Evolutionary conservation across 1,140 invertebrate species (phyloP), one percentile per base, ranked within the genome.

Genomic region (Nymphalis io): DNA sequence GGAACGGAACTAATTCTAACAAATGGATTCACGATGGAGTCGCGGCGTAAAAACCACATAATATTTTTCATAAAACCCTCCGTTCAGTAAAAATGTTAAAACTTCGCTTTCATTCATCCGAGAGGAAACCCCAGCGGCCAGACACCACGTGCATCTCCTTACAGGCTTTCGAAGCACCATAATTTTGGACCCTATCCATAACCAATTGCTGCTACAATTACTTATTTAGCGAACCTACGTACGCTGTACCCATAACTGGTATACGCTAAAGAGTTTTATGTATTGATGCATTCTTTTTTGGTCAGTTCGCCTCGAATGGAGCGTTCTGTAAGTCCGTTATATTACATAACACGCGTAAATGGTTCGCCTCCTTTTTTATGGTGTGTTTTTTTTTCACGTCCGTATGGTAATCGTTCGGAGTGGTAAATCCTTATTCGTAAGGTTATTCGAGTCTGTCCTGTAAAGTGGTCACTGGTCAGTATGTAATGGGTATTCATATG

Each of bases 141-240:
- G 80, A 81, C 74, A 79, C 73, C 80, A 83, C 81, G 81, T 81
- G 81, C 82, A 83, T 74, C 78, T 74, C 82, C 82, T 73, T 82
- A 82, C 68, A 51, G 62, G 77, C 60, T 4, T 11, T 13, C 65
- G 66, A 57, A 70, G 69, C 39, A 68, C 81, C 82, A 84, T 84
- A 84, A 79, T 79, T 84, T 84, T 84, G 81, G 82, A 72, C 72
- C 74, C 79, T 73, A 81, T 76, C 79, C 77, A 83, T 81, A 84
- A 79, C 60, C 64, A 73, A 80, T 73, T 73, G 71, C 62, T 74
- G 77, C 74, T 73, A 70, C 76, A 65, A 71, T 60, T 66, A 75
- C 79, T 72, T 84, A 82, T 82, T 83, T 81, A 83, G 81, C 39
- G 68, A 64, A 78, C 74, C 78, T 81, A 67, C 27, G 73, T 76